These are phyloP conservation scores for Dermochelys coriacea DNA, from an alignment of 2,797 vertebrate genomes.

Conservation along the genomic window DNA sequence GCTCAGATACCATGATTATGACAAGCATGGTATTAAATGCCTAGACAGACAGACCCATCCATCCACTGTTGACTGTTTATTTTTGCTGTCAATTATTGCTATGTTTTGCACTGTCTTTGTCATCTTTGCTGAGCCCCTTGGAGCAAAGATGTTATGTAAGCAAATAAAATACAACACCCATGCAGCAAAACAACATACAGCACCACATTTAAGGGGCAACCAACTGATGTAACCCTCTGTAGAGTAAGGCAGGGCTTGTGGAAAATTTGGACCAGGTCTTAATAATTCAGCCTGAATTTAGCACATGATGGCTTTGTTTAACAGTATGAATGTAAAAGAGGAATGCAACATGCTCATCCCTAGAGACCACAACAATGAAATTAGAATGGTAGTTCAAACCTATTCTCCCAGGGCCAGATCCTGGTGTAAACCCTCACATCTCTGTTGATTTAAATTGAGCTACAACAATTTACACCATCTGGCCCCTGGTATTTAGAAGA, in stretches of 20 bases:
- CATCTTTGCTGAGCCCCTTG: neutral
- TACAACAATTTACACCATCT: accelerated
- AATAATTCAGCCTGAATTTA: neutral
- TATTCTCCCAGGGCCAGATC: neutral
- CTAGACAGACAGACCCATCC: neutral
- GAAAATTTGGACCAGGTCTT: neutral
- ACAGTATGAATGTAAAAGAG: neutral
- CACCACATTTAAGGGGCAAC: neutral
- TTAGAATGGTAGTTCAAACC: neutral
- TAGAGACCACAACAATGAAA: neutral
- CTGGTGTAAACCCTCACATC: neutral
- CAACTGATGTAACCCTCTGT: neutral
- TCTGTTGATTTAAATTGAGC: neutral
- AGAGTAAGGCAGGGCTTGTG: neutral
- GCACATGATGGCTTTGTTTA: neutral
- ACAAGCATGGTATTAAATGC: neutral
- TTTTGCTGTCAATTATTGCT: neutral
- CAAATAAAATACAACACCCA: neutral
- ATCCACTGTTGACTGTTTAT: neutral
- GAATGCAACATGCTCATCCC: neutral
- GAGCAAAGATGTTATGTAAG: neutral
- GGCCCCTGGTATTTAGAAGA: neutral
- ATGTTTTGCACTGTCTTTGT: neutral
- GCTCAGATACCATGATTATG: neutral
- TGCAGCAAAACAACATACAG: neutral